These are phyloP conservation scores for Cheirogaleus major DNA, from an alignment of 2,797 vertebrate genomes.

Conservation along the genomic window DNA sequence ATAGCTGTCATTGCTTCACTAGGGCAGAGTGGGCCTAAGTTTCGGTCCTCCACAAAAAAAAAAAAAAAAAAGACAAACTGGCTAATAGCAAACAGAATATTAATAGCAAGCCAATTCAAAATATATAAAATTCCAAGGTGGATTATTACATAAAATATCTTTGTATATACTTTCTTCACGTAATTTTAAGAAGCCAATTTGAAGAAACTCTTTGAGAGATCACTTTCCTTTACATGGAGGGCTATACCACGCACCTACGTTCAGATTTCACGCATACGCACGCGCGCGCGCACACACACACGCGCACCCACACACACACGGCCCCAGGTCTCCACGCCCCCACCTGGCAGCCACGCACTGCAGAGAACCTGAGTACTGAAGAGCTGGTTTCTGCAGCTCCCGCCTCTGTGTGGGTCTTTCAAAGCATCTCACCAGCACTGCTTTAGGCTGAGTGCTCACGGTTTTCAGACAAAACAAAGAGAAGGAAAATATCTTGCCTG, in stretches of 20 bases:
- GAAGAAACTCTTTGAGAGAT: neutral
- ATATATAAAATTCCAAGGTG: neutral
- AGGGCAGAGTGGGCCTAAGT: neutral
- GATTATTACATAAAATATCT: neutral
- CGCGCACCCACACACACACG: rapidly evolving
- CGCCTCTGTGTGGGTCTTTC: neutral
- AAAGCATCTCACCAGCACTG: neutral
- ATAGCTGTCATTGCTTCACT: neutral
- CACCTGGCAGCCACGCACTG: neutral
- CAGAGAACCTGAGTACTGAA: neutral
- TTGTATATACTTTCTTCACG: neutral
- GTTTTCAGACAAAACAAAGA: neutral
- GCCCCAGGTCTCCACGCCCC: neutral
- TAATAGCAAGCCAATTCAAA: conserved; percentile 4
- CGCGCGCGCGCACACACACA: neutral
- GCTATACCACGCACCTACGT: neutral
- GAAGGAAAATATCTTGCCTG: neutral
- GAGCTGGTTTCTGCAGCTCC: neutral
- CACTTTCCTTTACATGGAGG: neutral
- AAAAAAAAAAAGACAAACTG: neutral
- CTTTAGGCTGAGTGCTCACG: neutral
- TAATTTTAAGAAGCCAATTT: conserved; percentile 6
- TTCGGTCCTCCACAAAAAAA: neutral
- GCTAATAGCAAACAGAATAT: neutral
- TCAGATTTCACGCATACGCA: neutral